Percentiles rank a stretch among this genome's conserved stretches.
These are phyloP conservation scores for Sarcophaga bullata DNA, from an alignment of 1,140 invertebrate genomes.

Conservation along the genomic window DNA sequence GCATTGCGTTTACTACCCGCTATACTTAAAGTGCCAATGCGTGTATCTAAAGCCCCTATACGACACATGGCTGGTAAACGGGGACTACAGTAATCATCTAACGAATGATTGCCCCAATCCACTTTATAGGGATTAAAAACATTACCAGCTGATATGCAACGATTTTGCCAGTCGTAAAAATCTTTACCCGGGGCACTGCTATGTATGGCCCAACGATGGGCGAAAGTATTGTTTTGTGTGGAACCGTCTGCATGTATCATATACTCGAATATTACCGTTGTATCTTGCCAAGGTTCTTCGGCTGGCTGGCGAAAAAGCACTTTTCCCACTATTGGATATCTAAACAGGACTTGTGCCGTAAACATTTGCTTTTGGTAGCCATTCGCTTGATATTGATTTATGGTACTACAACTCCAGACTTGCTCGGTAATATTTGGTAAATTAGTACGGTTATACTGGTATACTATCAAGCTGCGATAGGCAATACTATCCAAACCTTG, in stretches of 20 bases:
- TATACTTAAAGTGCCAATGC: slow-evolving; percentile 78
- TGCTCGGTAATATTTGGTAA: slow-evolving; percentile 68
- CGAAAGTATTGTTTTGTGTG: slow-evolving; percentile 78
- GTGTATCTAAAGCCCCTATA: slow-evolving; percentile 75
- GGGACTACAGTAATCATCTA: slow-evolving; percentile 69
- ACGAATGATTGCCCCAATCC: slow-evolving; percentile 67
- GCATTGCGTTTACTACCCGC: slow-evolving; percentile 76
- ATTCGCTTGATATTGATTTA: slow-evolving; percentile 73
- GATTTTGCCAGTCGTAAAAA: slow-evolving; percentile 88
- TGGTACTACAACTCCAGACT: slow-evolving; percentile 76
- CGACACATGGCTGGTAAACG: slow-evolving; percentile 71
- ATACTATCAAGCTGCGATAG: slow-evolving; percentile 85
- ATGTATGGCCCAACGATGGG: slow-evolving; percentile 79
- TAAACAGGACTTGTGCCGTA: slow-evolving; percentile 78
- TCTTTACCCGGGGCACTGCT: slow-evolving; percentile 77
- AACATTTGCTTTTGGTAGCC: slow-evolving; percentile 78
- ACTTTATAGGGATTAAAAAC: slow-evolving; percentile 86
- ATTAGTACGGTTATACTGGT: slow-evolving; percentile 72
- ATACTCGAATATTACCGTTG: slow-evolving; percentile 77
- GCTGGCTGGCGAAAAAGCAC: slow-evolving; percentile 86
- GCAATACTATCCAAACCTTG: slow-evolving; percentile 82
- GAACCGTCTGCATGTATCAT: slow-evolving; percentile 89
- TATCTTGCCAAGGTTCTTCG: slow-evolving; percentile 84
- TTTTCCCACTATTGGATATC: slow-evolving; percentile 88
- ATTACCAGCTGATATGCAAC: slow-evolving; percentile 83